These are phyloP conservation scores for Yponomeuta evonymella DNA, from an alignment of 2,888 invertebrate species.

Conservation along the genomic window DNA sequence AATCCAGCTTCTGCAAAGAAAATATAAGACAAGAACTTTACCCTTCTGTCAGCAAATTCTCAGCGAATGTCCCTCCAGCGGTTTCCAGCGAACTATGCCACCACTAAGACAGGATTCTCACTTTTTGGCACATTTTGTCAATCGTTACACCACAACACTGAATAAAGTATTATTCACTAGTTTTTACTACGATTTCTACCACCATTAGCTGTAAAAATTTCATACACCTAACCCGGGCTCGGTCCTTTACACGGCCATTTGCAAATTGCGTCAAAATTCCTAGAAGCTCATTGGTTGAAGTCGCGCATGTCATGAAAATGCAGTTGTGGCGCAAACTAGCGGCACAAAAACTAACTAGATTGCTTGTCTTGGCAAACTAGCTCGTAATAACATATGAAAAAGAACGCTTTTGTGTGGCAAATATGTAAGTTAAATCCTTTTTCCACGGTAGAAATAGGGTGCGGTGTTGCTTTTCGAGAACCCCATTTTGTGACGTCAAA, in stretches of 20 bases:
- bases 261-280: constrained; percentile 76
- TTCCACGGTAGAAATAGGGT: constrained; percentile 48
- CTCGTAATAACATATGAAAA: rapidly evolving
- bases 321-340: constrained; percentile 45
- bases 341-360: constrained; percentile 35
- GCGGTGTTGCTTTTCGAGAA: constrained; percentile 67
- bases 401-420: constrained; percentile 22
- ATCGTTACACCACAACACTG: constrained; percentile 64
- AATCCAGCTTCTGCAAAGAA: background rate
- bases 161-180: constrained; percentile 57
- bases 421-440: constrained; percentile 37
- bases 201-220: constrained; percentile 55
- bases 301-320: constrained; percentile 55
- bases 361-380: constrained; percentile 27
- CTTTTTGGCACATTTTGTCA: constrained; percentile 75
- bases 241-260: constrained; percentile 76
- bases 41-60: constrained; percentile 71
- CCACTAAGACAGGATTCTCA: constrained; percentile 72
- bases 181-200: constrained; percentile 64
- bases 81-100: constrained; percentile 64
- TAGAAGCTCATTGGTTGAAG: constrained; percentile 63
- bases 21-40: constrained; percentile 38
- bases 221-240: constrained; percentile 59
- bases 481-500: constrained; percentile 74
- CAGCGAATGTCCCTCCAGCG: constrained; percentile 65